Conservation (phyloP, 1,140 invertebrate species). For the Zaprionus nigranus region DNA sequence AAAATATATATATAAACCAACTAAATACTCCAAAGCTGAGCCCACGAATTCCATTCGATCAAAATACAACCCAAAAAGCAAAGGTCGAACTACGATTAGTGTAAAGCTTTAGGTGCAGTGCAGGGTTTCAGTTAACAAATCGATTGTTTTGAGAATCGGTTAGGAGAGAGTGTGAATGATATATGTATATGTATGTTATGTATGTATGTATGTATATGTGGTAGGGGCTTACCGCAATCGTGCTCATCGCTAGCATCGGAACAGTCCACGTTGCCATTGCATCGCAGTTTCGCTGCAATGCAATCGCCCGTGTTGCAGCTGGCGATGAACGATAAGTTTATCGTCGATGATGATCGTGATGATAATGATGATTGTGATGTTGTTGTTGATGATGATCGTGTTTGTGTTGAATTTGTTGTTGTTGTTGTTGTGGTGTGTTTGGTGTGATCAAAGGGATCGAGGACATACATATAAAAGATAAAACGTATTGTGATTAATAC, state of each 20-base stretch:
- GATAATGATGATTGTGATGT: constrained; percentile 29
- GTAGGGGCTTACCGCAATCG: constrained; percentile 85
- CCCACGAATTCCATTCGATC: not conserved
- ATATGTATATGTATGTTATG: not conserved
- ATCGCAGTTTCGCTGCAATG: constrained; percentile 85
- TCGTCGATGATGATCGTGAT: constrained; percentile 31
- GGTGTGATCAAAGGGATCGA: constrained; percentile 16
- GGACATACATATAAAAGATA: constrained; percentile 16
- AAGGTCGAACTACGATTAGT: constrained; percentile 10
- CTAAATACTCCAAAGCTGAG: constrained; percentile 1
- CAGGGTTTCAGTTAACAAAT: not conserved
- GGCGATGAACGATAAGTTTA: constrained; percentile 29
- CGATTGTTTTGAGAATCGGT: not conserved
- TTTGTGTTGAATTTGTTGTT: constrained; percentile 22
- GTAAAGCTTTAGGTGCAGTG: not conserved
- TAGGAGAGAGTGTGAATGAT: not conserved
- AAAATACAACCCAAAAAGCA: not conserved
- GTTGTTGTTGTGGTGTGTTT: constrained; percentile 38
- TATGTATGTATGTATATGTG: not conserved
- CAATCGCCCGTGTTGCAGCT: constrained; percentile 84
- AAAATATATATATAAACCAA: not conserved
- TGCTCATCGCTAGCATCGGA: constrained; percentile 90
- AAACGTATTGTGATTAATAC: not conserved
- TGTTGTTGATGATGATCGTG: constrained; percentile 24
- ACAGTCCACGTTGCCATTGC: constrained; percentile 90